These are phyloP conservation scores for Himalopsyche japonica DNA, from an alignment of 2,888 invertebrate genomes.

Conservation along the genomic window DNA sequence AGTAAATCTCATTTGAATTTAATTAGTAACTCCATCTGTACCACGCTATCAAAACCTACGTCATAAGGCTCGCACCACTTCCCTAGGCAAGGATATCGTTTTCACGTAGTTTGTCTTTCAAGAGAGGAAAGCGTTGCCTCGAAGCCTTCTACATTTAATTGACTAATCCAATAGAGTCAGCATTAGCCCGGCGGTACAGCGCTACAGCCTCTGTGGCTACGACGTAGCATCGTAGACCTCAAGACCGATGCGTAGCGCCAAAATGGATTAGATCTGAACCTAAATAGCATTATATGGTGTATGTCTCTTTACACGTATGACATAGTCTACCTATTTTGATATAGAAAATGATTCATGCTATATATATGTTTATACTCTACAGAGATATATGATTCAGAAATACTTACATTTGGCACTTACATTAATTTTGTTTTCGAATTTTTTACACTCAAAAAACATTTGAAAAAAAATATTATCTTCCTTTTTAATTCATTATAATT, in stretches of 20 bases:
- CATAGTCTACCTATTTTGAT: not conserved
- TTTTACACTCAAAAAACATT: too few species aligned
- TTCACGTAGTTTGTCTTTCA: not conserved
- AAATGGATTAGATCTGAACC: conserved; percentile 18
- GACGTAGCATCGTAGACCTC: not conserved
- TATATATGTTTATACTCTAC: not conserved
- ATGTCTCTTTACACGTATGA: not conserved
- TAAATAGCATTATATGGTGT: not conserved
- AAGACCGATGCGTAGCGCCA: conserved; percentile 2
- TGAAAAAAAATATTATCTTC: too few species aligned
- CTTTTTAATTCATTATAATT: too few species aligned
- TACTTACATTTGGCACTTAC: too few species aligned
- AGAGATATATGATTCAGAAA: not conserved
- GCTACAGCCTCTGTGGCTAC: not conserved
- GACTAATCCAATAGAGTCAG: not conserved
- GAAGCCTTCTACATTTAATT: not conserved
- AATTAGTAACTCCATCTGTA: not conserved
- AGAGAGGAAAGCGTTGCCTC: not conserved
- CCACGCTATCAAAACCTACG: not conserved
- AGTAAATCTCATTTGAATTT: too few species aligned
- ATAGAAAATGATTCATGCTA: not conserved
- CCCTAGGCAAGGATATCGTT: not conserved
- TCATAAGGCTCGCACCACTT: not conserved
- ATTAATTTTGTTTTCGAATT: too few species aligned
- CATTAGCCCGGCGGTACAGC: not conserved